A percentile compares a stretch with the other conserved stretches of the same genome.
Conservation (phyloP, 2,888 invertebrate genomes). For the Dascillus cervinus region DNA sequence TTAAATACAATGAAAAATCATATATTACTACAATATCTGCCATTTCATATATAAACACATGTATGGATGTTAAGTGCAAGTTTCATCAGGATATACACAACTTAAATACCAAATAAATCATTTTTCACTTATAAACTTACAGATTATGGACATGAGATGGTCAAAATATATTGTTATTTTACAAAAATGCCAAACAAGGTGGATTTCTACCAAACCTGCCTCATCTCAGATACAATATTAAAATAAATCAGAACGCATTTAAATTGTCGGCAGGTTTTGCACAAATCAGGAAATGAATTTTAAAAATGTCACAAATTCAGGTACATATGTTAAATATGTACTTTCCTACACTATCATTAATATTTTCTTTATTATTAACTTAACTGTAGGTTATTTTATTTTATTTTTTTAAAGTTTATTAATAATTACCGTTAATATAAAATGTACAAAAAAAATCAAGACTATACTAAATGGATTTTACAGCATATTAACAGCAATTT, state of each 20-base stretch:
- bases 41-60: conserved; percentile 10
- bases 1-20: too few relatives aligned
- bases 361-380: conserved; percentile 18
- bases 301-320: conserved; percentile 26
- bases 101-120: too few relatives aligned
- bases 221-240: too few relatives aligned
- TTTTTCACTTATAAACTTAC: too few relatives aligned
- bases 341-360: conserved; percentile 20
- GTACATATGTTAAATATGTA: conserved; percentile 39
- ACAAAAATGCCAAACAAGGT: too few relatives aligned
- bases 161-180: too few relatives aligned
- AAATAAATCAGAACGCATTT: neutral
- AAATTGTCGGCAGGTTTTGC: conserved; percentile 3
- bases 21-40: too few relatives aligned
- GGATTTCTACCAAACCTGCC: too few relatives aligned
- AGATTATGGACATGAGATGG: too few relatives aligned
- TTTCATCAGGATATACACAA: too few relatives aligned
- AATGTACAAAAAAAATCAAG: conserved; percentile 23
- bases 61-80: too few relatives aligned
- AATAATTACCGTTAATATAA: conserved; percentile 30
- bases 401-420: conserved; percentile 13
- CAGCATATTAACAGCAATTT: conserved; percentile 20
- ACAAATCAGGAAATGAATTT: conserved; percentile 11
- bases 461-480: conserved; percentile 15
- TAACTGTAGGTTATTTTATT: conserved; percentile 17